phyloP scores from a whole-genome alignment of 2,888 invertebrate species.

The Thyatira batis region DNA sequence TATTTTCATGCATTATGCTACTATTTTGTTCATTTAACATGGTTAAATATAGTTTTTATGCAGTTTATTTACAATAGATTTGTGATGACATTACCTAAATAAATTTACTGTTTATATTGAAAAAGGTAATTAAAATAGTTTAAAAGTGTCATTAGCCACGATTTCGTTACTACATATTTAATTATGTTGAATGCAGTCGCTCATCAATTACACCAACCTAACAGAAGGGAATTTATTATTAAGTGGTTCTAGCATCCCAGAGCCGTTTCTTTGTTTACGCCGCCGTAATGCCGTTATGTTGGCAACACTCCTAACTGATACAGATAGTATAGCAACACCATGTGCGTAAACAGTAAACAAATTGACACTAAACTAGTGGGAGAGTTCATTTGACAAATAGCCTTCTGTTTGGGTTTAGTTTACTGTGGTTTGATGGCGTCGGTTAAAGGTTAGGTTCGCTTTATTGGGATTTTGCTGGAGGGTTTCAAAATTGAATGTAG shows the following conservation, averaged over 20 bases:
- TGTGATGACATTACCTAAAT: too few species aligned
- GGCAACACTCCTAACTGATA: constrained; percentile 41
- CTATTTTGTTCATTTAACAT: too few species aligned
- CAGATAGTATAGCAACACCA: constrained; percentile 16
- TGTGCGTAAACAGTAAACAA: constrained; percentile 22
- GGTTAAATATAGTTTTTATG: too few species aligned
- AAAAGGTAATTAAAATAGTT: too few species aligned
- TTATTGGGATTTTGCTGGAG: too few species aligned
- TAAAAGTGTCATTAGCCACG: too few species aligned
- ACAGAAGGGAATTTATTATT: constrained; percentile 40
- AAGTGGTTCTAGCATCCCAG: constrained; percentile 36
- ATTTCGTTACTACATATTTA: too few species aligned
- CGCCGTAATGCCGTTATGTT: constrained; percentile 21
- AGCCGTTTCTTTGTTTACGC: constrained; percentile 35
- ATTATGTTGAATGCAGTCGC: too few species aligned
- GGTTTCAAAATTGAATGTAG: not conserved
- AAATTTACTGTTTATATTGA: too few species aligned
- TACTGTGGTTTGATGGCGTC: too few species aligned
- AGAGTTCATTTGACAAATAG: not conserved
- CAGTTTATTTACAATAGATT: too few species aligned
- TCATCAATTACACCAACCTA: constrained; percentile 8
- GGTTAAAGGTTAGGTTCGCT: not conserved
- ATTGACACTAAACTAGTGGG: constrained; percentile 13
- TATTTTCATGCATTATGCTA: too few species aligned
- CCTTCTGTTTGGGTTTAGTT: not conserved